A percentile compares a stretch with the other conserved stretches of the same genome.
Conservation (phyloP, 2,113 vertebrate genomes). For the Hemichromis elongatus region DNA sequence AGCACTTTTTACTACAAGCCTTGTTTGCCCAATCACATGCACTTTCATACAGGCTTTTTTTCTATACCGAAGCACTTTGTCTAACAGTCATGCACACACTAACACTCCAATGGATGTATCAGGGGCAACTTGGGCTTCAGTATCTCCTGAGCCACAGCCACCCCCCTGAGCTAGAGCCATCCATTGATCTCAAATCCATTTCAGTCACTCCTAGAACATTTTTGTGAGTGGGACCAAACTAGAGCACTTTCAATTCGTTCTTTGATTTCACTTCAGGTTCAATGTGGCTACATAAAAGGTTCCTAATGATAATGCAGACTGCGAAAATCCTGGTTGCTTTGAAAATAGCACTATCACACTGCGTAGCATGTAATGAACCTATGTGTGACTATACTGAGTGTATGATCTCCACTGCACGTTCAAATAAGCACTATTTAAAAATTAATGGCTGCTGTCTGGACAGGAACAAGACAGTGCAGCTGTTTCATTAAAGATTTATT, state of each 20-base stretch:
- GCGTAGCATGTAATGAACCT: background rate
- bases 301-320: background rate
- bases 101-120: background rate
- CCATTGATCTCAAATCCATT: background rate
- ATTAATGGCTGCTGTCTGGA: background rate
- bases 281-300: background rate
- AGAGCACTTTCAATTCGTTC: background rate
- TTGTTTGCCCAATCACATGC: background rate
- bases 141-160: background rate
- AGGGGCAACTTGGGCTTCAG: background rate
- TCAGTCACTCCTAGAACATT: background rate
- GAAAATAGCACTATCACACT: background rate
- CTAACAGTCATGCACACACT: background rate
- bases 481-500: background rate
- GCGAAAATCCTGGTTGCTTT: background rate
- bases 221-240: background rate
- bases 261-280: background rate
- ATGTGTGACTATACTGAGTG: background rate
- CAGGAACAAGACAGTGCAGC: background rate
- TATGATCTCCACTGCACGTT: background rate
- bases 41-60: background rate
- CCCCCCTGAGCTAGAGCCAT: background rate
- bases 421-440: background rate
- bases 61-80: background rate
- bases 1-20: background rate